Conservation (phyloP, 2,888 invertebrate genomes). For the Aphidius colemani region DNA sequence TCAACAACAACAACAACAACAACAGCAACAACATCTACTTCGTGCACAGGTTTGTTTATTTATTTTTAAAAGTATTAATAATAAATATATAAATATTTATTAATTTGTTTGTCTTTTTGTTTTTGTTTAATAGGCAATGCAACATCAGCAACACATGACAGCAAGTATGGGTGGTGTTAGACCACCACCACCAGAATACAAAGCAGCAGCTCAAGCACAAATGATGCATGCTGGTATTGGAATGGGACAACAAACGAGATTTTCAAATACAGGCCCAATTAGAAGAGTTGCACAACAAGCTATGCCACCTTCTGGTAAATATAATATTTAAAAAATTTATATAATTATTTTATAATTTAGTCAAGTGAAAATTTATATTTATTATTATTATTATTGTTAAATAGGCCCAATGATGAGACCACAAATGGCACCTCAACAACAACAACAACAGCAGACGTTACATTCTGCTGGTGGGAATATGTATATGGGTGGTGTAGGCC, state of each 20-base stretch:
- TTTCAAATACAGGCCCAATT: slow-evolving; percentile 65
- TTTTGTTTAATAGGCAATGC: slow-evolving; percentile 54
- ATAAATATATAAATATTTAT: slow-evolving; percentile 2
- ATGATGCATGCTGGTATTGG: slow-evolving; percentile 64
- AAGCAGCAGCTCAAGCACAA: slow-evolving; percentile 68
- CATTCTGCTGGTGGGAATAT: slow-evolving; percentile 57
- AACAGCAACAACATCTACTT: slow-evolving; percentile 63
- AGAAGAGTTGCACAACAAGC: slow-evolving; percentile 73
- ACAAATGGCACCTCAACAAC: slow-evolving; percentile 65
- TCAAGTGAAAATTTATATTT: slow-evolving; percentile 22
- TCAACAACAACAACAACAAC: slow-evolving; percentile 60
- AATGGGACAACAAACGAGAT: slow-evolving; percentile 59
- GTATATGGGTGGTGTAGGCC: slow-evolving; percentile 56
- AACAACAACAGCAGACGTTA: slow-evolving; percentile 63
- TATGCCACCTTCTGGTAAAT: slow-evolving; percentile 71
- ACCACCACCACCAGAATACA: slow-evolving; percentile 87
- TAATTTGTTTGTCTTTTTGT: not conserved
- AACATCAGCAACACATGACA: slow-evolving; percentile 58
- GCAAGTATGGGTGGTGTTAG: slow-evolving; percentile 62
- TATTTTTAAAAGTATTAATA: not conserved
- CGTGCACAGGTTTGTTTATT: slow-evolving; percentile 45
- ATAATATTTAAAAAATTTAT: not conserved
- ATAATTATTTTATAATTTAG: too few species aligned
- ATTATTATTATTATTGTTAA: not conserved
- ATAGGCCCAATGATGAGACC: slow-evolving; percentile 73